These are phyloP conservation scores for Darevskia nairensis DNA, from an alignment of 2,797 vertebrate genomes.

Conservation along the genomic window DNA sequence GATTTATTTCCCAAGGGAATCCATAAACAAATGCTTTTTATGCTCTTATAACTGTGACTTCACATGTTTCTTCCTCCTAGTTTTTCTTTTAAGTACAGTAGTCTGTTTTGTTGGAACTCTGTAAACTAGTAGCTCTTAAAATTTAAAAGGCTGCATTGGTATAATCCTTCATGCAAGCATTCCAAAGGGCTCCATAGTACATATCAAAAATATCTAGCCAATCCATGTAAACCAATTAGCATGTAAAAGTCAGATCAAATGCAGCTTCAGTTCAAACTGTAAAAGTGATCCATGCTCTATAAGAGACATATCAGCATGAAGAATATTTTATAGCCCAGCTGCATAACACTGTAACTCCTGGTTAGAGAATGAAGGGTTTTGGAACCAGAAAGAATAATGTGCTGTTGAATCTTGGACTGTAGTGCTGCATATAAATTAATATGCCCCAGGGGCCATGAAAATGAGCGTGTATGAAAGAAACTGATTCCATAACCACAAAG, in stretches of 20 bases:
- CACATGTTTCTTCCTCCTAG: not conserved
- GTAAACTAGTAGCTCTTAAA: not conserved
- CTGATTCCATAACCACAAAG: conserved; percentile 44
- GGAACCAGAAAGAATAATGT: conserved; percentile 37
- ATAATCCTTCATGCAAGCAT: conserved; percentile 6
- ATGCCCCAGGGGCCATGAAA: conserved; percentile 44
- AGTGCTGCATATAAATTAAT: conserved; percentile 29
- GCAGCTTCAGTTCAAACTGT: conserved; percentile 35
- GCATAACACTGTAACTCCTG: conserved; percentile 14
- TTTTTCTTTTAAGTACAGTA: not conserved
- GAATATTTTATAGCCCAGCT: conserved; percentile 39
- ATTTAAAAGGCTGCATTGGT: not conserved
- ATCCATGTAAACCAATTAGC: conserved; percentile 32
- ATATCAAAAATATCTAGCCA: conserved; percentile 28
- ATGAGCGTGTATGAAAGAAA: conserved; percentile 39
- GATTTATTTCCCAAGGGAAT: not conserved
- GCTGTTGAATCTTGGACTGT: conserved; percentile 21
- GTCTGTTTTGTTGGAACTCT: not conserved
- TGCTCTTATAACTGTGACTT: conserved; percentile 8
- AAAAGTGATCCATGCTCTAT: conserved; percentile 38
- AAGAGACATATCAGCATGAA: conserved; percentile 36
- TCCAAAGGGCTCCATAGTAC: not conserved
- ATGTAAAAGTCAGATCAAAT: conserved; percentile 27
- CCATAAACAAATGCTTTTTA: conserved; percentile 10
- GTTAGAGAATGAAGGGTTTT: conserved; percentile 22